Conservation (phyloP, 2,888 invertebrate species). For the Brachyopa scutellaris region DNA sequence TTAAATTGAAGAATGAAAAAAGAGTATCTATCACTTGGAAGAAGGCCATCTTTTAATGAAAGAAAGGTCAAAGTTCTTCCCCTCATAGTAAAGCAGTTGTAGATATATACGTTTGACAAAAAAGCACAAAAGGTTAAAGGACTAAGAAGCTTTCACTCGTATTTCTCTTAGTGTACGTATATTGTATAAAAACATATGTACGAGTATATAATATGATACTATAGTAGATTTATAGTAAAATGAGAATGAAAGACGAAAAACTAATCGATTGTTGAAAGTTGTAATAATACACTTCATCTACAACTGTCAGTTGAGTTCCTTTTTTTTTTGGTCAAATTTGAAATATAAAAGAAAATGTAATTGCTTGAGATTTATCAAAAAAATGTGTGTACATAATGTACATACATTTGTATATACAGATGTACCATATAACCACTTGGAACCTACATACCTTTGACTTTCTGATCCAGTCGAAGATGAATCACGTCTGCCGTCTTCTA, state of each 20-base stretch:
- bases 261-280: conserved; percentile 57
- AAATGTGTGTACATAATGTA: not conserved
- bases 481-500: conserved; percentile 62
- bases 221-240: conserved; percentile 37
- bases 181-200: not conserved
- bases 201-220: not conserved
- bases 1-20: no score
- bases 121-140: conserved; percentile 64
- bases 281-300: conserved; percentile 3
- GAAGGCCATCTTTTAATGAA: conserved; percentile 45
- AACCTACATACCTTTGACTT: conserved; percentile 62
- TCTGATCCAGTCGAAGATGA: conserved; percentile 67
- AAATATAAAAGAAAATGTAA: no score
- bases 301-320: no score
- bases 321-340: no score
- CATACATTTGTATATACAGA: not conserved
- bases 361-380: no score
- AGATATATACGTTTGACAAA: conserved; percentile 37
- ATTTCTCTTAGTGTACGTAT: not conserved
- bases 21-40: conserved; percentile 3
- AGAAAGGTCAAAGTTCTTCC: conserved; percentile 59
- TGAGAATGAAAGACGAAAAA: conserved; percentile 12
- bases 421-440: no score
- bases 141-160: conserved; percentile 58
- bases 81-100: conserved; percentile 51